A percentile compares a stretch with the other conserved stretches of the same genome.
phyloP scores from a whole-genome alignment of 2,888 invertebrate genomes.

The Euplexia lucipara region DNA sequence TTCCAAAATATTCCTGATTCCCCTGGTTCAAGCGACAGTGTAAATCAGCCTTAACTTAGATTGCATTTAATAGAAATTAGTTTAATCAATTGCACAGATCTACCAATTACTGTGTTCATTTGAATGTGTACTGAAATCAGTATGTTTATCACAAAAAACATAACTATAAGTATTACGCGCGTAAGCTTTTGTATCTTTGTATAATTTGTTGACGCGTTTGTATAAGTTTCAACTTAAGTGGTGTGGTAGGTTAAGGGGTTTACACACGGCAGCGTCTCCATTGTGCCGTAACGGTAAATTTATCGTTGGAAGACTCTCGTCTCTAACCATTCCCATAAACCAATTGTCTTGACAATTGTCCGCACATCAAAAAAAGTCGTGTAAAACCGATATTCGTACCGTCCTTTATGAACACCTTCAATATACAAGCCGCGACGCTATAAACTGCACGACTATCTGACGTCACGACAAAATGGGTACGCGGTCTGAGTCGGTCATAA shows the following conservation, averaged over 20 bases:
- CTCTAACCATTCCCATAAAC: too few relatives aligned
- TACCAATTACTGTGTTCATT: slow-evolving; percentile 84
- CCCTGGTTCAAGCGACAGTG: slow-evolving; percentile 47
- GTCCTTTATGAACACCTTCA: too few relatives aligned
- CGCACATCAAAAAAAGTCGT: too few relatives aligned
- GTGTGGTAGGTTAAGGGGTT: neutral
- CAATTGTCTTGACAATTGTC: too few relatives aligned
- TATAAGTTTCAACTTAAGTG: slow-evolving; percentile 10
- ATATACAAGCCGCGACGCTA: too few relatives aligned
- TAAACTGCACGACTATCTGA: too few relatives aligned
- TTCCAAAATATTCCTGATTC: slow-evolving; percentile 3
- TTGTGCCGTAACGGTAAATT: too few relatives aligned
- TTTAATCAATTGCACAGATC: slow-evolving; percentile 76
- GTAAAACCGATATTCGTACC: too few relatives aligned
- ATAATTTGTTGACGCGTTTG: slow-evolving; percentile 42
- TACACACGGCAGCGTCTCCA: too few relatives aligned
- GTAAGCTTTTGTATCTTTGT: slow-evolving; percentile 53
- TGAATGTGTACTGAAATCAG: slow-evolving; percentile 63
- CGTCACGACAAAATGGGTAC: too few relatives aligned
- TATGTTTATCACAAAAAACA: slow-evolving; percentile 64
- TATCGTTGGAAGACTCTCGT: too few relatives aligned
- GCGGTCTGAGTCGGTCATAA: too few relatives aligned
- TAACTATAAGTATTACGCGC: slow-evolving; percentile 54
- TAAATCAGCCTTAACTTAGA: slow-evolving; percentile 64
- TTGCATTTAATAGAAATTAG: slow-evolving; percentile 80